A percentile compares a stretch with the other conserved stretches of the same genome.
These are phyloP conservation scores for Diadumene lineata DNA, from an alignment of 92 coral and sea anemone species.

Conservation along the genomic window DNA sequence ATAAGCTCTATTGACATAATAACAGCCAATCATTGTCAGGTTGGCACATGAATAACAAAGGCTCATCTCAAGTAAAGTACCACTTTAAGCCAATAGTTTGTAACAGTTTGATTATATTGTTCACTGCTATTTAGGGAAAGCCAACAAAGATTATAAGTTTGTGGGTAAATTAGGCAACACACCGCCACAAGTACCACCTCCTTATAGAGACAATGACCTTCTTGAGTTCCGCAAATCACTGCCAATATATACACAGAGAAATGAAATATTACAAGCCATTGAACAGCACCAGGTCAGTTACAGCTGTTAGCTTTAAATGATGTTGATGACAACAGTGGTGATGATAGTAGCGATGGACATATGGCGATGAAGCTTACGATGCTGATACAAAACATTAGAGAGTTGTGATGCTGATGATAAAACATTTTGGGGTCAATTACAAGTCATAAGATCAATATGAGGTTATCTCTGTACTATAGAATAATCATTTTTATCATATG, in stretches of 20 bases:
- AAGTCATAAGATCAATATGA: too few relatives aligned
- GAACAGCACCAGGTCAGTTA: slow-evolving; percentile 68
- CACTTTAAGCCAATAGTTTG: too few relatives aligned
- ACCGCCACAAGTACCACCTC: slow-evolving; percentile 74
- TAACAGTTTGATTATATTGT: too few relatives aligned
- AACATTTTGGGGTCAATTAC: too few relatives aligned
- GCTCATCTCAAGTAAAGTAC: neutral
- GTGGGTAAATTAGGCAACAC: slow-evolving; percentile 73
- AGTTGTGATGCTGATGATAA: too few relatives aligned
- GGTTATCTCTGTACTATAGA: too few relatives aligned
- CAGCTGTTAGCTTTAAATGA: neutral
- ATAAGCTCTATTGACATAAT: too few relatives aligned
- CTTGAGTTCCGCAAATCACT: slow-evolving; percentile 77
- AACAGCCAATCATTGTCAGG: too few relatives aligned
- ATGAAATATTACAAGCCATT: slow-evolving; percentile 64
- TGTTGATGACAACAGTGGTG: neutral
- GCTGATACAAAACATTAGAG: too few relatives aligned
- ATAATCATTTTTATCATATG: too few relatives aligned
- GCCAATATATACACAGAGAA: slow-evolving; percentile 74
- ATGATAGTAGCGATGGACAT: neutral
- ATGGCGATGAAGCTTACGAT: too few relatives aligned
- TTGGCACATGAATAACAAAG: too few relatives aligned
- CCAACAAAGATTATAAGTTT: slow-evolving; percentile 61
- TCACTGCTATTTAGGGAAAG: slow-evolving; percentile 44
- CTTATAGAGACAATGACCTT: slow-evolving; percentile 66